Evolutionary conservation across 1,140 invertebrate genomes (phyloP).

Genomic region (Ostrea denselamellosa): DNA sequence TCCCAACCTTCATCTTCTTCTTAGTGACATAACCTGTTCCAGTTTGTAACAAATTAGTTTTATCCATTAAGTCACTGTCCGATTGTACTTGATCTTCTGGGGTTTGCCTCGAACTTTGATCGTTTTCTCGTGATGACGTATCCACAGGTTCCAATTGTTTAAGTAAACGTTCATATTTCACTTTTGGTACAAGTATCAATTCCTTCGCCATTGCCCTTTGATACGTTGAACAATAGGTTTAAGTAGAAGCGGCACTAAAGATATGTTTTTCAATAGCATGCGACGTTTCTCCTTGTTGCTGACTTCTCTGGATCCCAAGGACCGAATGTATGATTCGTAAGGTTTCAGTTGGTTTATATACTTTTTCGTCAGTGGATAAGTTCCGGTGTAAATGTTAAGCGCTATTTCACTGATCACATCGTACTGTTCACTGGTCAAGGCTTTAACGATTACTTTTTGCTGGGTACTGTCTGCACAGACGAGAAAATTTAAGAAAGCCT

Average conservation of each 20-base stretch:
- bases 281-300: not conserved
- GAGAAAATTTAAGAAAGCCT: conserved; percentile 14
- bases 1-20: no score
- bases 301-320: conserved; percentile 22
- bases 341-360: conserved; percentile 44
- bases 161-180: no score
- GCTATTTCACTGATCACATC: conserved; percentile 30
- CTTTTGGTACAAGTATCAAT: no score
- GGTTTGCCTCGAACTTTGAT: no score
- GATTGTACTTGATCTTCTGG: no score
- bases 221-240: conserved; percentile 27
- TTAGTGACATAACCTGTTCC: not conserved
- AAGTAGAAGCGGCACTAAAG: not conserved
- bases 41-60: no score
- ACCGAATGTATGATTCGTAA: conserved; percentile 38
- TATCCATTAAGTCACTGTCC: no score
- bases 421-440: conserved; percentile 38
- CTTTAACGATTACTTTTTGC: conserved; percentile 19
- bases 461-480: not conserved
- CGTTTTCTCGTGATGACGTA: no score
- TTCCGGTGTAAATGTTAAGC: conserved; percentile 40
- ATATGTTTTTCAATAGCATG: not conserved
- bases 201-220: conserved; percentile 13
- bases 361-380: not conserved
- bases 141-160: no score